Conservation (phyloP, 2,113 vertebrate species). For the Cyanoderma ruficeps region DNA sequence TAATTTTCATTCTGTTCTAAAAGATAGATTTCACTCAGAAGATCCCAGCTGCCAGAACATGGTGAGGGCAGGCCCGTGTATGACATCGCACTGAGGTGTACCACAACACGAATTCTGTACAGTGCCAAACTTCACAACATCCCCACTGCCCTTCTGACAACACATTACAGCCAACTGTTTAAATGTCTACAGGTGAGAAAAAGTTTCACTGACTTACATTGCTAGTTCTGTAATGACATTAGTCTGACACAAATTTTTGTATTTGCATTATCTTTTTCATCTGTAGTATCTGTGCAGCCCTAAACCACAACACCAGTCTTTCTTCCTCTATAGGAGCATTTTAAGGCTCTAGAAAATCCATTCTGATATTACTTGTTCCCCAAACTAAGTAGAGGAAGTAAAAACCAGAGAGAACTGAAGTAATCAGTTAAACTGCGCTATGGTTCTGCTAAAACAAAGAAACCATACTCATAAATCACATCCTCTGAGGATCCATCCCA, state of each 20-base stretch:
- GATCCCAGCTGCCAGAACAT: not conserved
- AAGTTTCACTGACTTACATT: not conserved
- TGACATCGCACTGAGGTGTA: rapidly evolving
- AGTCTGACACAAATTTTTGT: not conserved
- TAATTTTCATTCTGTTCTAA: not conserved
- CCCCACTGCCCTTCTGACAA: not conserved
- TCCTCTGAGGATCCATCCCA: not conserved
- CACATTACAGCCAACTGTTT: not conserved
- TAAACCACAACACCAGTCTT: not conserved
- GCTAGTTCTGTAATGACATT: not conserved
- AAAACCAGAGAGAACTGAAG: not conserved
- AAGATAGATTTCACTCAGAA: not conserved
- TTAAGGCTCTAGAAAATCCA: not conserved
- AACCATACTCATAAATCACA: not conserved
- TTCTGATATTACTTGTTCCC: not conserved
- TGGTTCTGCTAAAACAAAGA: not conserved
- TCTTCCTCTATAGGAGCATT: not conserved
- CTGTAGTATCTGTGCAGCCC: not conserved
- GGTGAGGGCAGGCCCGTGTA: not conserved
- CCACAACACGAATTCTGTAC: not conserved
- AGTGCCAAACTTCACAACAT: not conserved
- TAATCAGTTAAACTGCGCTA: not conserved
- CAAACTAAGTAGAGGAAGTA: not conserved
- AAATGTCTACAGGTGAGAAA: not conserved
- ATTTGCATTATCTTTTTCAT: not conserved